Evolutionary conservation across 2,888 invertebrate genomes (phyloP).

Genomic region (Rhimphoctona megacephalus): DNA sequence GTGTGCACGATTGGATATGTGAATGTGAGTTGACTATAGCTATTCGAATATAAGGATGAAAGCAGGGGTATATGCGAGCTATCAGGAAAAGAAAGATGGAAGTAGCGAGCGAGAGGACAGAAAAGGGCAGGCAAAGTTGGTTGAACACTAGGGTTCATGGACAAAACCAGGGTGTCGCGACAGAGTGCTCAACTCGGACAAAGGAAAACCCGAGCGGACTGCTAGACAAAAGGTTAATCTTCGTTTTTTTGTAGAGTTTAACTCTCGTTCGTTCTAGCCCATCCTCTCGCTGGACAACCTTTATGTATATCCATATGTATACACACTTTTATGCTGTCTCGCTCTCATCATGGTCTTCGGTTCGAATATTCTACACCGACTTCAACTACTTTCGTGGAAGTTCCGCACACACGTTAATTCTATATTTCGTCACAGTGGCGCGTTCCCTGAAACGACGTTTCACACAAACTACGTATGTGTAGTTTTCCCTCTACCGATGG

Average conservation of each 20-base stretch:
- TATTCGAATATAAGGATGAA: conserved; percentile 4
- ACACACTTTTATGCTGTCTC: conserved; percentile 36
- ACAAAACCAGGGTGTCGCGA: conserved; percentile 83
- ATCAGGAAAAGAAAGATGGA: conserved; percentile 61
- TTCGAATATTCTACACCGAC: conserved; percentile 37
- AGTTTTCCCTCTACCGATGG: conserved; percentile 11
- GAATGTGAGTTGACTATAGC: conserved; percentile 8
- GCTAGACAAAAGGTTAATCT: conserved; percentile 84
- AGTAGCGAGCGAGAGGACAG: conserved; percentile 59
- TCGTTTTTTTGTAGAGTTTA: conserved; percentile 79
- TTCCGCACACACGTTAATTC: conserved; percentile 14
- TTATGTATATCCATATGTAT: conserved; percentile 16
- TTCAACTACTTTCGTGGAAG: conserved; percentile 33
- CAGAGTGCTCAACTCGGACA: conserved; percentile 82
- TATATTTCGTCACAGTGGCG: conserved; percentile 14
- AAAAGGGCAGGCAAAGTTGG: conserved; percentile 51
- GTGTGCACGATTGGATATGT: conserved; percentile 15
- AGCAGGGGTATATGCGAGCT: conserved; percentile 49
- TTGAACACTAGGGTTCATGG: conserved; percentile 66
- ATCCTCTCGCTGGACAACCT: conserved; percentile 16
- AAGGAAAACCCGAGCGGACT: conserved; percentile 79
- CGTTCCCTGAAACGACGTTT: conserved; percentile 11
- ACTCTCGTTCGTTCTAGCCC: conserved; percentile 67
- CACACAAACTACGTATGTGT: conserved; percentile 3
- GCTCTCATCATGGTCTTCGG: conserved; percentile 40